Conservation (phyloP, 2,113 vertebrate species). For the Cyanocitta stelleri region DNA sequence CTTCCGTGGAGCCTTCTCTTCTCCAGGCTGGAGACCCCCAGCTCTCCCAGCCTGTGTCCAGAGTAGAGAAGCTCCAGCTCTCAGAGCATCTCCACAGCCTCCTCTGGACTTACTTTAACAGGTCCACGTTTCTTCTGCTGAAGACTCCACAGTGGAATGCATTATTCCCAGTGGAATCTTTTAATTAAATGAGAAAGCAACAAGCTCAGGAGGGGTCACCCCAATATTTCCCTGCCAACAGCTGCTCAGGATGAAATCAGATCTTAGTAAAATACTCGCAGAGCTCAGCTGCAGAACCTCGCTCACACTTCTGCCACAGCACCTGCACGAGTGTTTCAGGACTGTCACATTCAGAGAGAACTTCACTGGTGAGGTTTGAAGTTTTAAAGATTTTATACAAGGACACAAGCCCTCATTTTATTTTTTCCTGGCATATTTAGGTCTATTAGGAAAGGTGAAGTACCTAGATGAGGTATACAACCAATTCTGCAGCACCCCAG, state of each 20-base stretch:
- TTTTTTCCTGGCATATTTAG: not conserved
- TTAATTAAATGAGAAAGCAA: not conserved
- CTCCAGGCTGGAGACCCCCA: not conserved
- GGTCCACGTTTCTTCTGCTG: not conserved
- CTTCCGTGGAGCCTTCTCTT: not conserved
- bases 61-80: not conserved
- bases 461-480: not conserved
- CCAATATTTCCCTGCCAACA: not conserved
- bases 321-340: accelerated
- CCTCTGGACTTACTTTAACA: not conserved
- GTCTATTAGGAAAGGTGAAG: not conserved
- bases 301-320: accelerated
- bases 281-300: accelerated
- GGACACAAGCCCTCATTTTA: not conserved
- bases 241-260: not conserved
- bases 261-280: not conserved
- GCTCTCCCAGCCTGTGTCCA: not conserved
- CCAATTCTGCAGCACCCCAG: not conserved
- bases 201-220: not conserved
- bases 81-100: accelerated
- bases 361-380: not conserved
- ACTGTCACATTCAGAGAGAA: not conserved
- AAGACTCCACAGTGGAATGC: not conserved
- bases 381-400: not conserved
- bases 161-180: not conserved